A percentile compares a stretch with the other conserved stretches of the same genome.
These are phyloP conservation scores for Psephotus haematonotus DNA, from an alignment of 2,113 vertebrate species.

Conservation along the genomic window DNA sequence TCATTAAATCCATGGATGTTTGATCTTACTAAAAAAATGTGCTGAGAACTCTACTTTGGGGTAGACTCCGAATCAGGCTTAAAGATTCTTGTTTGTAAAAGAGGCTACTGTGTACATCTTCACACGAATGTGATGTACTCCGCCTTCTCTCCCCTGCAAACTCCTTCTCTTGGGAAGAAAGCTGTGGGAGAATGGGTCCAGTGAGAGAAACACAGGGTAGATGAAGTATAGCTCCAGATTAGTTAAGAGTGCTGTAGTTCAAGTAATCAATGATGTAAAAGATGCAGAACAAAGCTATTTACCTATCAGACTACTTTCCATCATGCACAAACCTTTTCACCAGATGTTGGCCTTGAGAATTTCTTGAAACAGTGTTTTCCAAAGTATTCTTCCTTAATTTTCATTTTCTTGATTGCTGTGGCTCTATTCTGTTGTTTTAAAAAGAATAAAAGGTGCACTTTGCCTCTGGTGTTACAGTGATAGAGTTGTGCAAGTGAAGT, in stretches of 20 bases:
- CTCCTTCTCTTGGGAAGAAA: background rate
- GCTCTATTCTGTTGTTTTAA: background rate
- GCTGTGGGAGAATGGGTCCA: background rate
- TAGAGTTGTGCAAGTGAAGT: background rate
- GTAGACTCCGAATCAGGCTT: background rate
- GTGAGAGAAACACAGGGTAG: background rate
- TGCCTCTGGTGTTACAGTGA: background rate
- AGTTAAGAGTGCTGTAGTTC: background rate
- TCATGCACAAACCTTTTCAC: background rate
- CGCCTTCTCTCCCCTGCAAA: background rate
- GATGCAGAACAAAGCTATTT: background rate
- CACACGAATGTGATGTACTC: background rate
- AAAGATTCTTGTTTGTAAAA: background rate
- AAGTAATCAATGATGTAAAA: background rate
- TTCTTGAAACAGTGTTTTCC: background rate
- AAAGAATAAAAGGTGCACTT: background rate
- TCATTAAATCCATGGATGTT: background rate
- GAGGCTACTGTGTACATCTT: background rate
- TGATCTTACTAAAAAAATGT: background rate
- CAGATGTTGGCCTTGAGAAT: background rate
- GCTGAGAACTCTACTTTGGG: background rate
- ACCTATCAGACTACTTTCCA: background rate
- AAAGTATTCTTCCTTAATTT: background rate
- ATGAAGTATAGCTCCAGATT: background rate
- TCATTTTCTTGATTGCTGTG: background rate